Base-by-base conservation (phyloP, 1,140 invertebrate genomes). In the Linepithema humile region DNA sequence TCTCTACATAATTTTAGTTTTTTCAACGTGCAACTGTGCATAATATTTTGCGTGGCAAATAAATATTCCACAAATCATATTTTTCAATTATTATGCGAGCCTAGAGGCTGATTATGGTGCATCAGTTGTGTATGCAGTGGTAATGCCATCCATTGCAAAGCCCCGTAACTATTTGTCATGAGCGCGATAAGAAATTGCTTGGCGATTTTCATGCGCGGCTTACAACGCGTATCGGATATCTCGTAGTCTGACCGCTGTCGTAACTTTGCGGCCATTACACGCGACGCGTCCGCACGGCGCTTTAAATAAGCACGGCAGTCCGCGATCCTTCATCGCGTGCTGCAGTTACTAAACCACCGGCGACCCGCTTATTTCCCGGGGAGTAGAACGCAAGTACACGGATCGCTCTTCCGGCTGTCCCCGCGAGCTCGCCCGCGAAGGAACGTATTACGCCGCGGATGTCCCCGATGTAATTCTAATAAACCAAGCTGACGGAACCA, bases 101-200 rank as follows among this genome's bases (percentile, higher is more conserved):
- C 35, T 0, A 35, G 40, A 12, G 35, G 48, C 38, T 70, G 50
- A 70, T 80, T 70, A 70, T 32, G 64, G 35, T 5, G 38, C 64
- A 55, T 80, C 62, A 12, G 43, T 48, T 77, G 45, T n/a, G 23
- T 38, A 53, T n/a, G 62, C 59, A 26, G 9, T 26, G 26, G n/a
- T 72, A 72, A 53, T 72, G 32, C 29, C 38, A 23, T 38, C 20
- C 57, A 17, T 65, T 35, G 60, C 67, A 17, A 15, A 17, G 17
- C 17, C 12, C 48, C 29, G 72, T 86, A 86, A 89, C 89, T 85
- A 89, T 89, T 89, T 89, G 86, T 88, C 86, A 89, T 75, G 59
- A 73, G 32, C 43, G 78, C 62, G 82, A 82, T 78, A 83, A 85
- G 73, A 23, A 80, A 80, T 80, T 70, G 64, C 75, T n/a, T 35